Evolutionary conservation across 2,113 vertebrate genomes (phyloP), one percentile per base, ranked within the genome.

Genomic region (Cnemophilus loriae): DNA sequence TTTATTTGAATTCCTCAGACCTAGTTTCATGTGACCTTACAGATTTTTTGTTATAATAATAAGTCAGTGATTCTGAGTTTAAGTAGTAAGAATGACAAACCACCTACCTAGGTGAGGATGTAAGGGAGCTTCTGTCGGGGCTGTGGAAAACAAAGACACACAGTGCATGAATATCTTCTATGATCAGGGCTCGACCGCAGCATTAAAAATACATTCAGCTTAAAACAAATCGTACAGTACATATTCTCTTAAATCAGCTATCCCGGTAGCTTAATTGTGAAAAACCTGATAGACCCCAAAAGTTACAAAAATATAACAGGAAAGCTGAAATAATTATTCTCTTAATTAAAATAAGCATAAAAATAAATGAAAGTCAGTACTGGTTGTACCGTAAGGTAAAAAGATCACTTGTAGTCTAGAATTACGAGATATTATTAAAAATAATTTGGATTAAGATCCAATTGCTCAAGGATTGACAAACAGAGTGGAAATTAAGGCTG

Each of bases 61-160:
- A n/a, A 92, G 26, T 71, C 82, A 78, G 26, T 50, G 44, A 84
- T 75, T 73, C 53, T 81, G 79, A 94, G n/a, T 92, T 96, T 88
- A 63, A 86, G 68, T 30, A 57, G 26, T 10, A 64, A 64, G 67
- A 74, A 78, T 75, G 77, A 90, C 28, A 83, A 80, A 93, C 60
- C 55, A 98, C 99, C 97, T 96, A 99, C 99, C 98, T 67, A 99
- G 98, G 92, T 98, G 99, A 35, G 98, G 98, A 76, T 98, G 98
- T 91, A 98, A 55, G 9, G 99, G 98, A 79, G 99, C 98, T 95
- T 99, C 99, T 32, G 99, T 99, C 1, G 99, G 99, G 94, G 98
- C 99, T 99, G 93, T 21, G 91, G 97, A 95, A 71, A 87, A 97
- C 39, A 95, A 68, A 87, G 49, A 96, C 86, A 93, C 42, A 95